These are phyloP conservation scores for Nyctalus aviator DNA, from an alignment of 2,797 vertebrate species.

Conservation along the genomic window DNA sequence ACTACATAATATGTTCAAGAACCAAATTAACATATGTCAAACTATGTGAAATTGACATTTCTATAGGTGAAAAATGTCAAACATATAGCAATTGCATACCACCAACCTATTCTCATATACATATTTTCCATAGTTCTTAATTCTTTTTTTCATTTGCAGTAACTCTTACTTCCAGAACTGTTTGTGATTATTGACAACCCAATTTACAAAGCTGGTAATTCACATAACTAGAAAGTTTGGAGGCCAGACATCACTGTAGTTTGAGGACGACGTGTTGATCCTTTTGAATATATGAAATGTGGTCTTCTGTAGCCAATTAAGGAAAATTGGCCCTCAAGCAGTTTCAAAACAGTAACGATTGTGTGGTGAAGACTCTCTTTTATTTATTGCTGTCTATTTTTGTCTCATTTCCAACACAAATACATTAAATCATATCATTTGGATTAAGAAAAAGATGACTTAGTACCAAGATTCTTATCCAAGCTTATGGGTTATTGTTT, in stretches of 20 bases:
- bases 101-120: not conserved
- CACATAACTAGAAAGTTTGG: not conserved
- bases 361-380: not conserved
- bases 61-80: not conserved
- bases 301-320: not conserved
- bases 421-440: slow-evolving; percentile 17
- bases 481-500: not conserved
- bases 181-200: not conserved
- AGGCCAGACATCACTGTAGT: not conserved
- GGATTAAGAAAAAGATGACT: slow-evolving; percentile 34
- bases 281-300: not conserved
- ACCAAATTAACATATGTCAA: not conserved
- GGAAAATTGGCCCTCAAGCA: not conserved
- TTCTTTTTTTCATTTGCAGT: not conserved
- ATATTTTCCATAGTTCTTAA: not conserved
- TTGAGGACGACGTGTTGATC: not conserved
- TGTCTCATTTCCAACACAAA: not conserved
- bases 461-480: not conserved
- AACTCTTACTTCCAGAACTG: not conserved
- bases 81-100: not conserved
- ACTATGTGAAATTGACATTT: not conserved
- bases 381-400: slow-evolving; percentile 48
- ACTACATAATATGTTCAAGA: not conserved
- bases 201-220: not conserved
- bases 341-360: slow-evolving; percentile 37